These are phyloP conservation scores for Rhagium mordax DNA, from an alignment of 2,888 invertebrate genomes.

Conservation along the genomic window DNA sequence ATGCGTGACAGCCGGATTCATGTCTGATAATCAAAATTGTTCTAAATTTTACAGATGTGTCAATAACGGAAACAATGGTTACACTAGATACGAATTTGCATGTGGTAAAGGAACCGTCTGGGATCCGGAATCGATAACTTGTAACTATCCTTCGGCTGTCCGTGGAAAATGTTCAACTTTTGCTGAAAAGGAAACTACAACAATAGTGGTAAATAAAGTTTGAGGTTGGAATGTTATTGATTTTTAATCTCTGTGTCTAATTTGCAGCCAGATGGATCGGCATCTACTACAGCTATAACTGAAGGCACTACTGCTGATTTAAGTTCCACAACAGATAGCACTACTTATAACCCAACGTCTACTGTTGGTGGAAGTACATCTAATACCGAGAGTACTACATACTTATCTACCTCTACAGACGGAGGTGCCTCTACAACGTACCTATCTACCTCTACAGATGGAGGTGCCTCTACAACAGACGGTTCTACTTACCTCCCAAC, in stretches of 20 bases:
- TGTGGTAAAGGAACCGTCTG: conserved; percentile 82
- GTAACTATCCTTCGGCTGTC: conserved; percentile 77
- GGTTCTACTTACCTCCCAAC: conserved; percentile 10
- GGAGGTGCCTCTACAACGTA: neutral
- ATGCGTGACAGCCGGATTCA: conserved; percentile 76
- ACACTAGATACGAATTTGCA: conserved; percentile 77
- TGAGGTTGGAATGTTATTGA: neutral
- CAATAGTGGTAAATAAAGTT: neutral
- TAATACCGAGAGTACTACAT: conserved; percentile 25
- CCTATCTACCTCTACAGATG: neutral
- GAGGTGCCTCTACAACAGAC: neutral
- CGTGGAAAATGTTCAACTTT: conserved; percentile 41
- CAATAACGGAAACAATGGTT: conserved; percentile 71
- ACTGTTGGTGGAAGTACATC: neutral
- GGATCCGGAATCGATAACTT: conserved; percentile 78
- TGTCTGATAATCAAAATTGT: conserved; percentile 79
- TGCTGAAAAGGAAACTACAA: conserved; percentile 19
- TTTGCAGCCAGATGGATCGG: conserved; percentile 6
- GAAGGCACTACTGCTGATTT: neutral
- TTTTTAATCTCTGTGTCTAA: neutral
- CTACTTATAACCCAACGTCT: neutral
- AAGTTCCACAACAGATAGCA: neutral
- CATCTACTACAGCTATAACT: neutral
- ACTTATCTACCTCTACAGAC: neutral
- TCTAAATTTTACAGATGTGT: conserved; percentile 85